phyloP scores from a whole-genome alignment of 1,140 invertebrate genomes.

The Drosophila lacertosa region DNA sequence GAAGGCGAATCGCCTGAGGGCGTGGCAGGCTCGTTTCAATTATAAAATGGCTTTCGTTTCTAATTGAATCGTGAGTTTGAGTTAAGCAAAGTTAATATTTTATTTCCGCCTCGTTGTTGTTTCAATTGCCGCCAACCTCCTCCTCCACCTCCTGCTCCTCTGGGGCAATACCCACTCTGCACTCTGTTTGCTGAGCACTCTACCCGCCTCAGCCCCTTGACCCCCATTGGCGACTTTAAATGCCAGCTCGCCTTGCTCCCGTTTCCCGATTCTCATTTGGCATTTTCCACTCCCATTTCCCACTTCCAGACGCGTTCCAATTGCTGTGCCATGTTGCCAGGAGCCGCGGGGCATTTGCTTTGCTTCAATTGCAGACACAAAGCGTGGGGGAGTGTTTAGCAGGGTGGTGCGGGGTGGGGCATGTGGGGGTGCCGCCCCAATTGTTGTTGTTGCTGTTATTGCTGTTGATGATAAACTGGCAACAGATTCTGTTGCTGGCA shows the following conservation, averaged over 20 bases:
- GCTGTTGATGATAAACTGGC: slow-evolving; percentile 41
- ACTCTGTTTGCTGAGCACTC: slow-evolving; percentile 25
- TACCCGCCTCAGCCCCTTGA: not conserved
- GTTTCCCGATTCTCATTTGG: slow-evolving; percentile 9
- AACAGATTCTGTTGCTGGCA: slow-evolving; percentile 31
- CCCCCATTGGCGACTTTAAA: slow-evolving; percentile 26
- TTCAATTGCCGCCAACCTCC: slow-evolving; percentile 23
- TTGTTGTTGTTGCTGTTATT: slow-evolving; percentile 14
- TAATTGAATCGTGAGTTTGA: slow-evolving; percentile 74
- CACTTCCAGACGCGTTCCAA: slow-evolving; percentile 24
- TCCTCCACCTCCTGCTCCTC: slow-evolving; percentile 16
- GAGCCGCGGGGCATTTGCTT: slow-evolving; percentile 42
- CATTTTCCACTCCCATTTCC: slow-evolving; percentile 21
- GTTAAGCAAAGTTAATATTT: slow-evolving; percentile 75
- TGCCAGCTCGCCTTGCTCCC: slow-evolving; percentile 16
- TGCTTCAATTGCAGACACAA: slow-evolving; percentile 47
- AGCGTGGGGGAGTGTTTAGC: not conserved
- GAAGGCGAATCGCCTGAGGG: slow-evolving; percentile 24
- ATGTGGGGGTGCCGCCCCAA: slow-evolving; percentile 1
- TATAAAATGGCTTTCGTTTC: slow-evolving; percentile 81
- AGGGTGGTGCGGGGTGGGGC: no score
- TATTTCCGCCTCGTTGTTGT: slow-evolving; percentile 68
- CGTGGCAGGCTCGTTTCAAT: slow-evolving; percentile 63
- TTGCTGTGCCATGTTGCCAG: slow-evolving; percentile 38
- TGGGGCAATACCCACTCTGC: slow-evolving; percentile 33